Evolutionary conservation across 1,140 invertebrate species (phyloP), one percentile per base, ranked within the genome.

Genomic region (Drosophila ercepeae): DNA sequence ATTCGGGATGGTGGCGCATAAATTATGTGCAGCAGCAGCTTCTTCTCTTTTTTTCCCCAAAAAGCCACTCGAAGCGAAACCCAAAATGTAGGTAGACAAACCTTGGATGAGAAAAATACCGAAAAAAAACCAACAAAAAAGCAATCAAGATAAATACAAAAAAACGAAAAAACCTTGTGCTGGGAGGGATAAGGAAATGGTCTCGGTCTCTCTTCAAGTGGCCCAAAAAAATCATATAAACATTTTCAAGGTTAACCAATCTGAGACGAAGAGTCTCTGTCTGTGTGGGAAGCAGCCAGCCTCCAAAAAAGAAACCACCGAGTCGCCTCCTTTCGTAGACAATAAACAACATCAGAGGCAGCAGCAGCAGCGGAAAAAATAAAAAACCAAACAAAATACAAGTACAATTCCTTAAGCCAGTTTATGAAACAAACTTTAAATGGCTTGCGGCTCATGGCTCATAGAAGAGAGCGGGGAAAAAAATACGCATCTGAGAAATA

Each of bases 11-110:
- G 27, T 48, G 58, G 51, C 59, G 72, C 67, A 79, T 79, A 79
- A 84, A 68, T 84, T 79, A 86, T 86, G 72, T 75, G 32, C 58
- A 57, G 18, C 48, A 19, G 23, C 8, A n/a, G n/a, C n/a, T n/a
- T n/a, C n/a, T n/a, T n/a, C n/a, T n/a, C 16, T 46, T 11, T 39
- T n/a, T 29, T 29, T 29, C 34, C 44, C 75, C 34, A 61, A 57
- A 61, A 67, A 45, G 67, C 48, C 78, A 74, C 73, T 72, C 53
- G 42, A 78, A 51, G 27, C 34, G 36, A 18, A 25, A 36, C 52
- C 19, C 44, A 36, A 48, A 60, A 48, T 18, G 67, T 72, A 71
- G 67, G 69, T 72, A 72, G 67, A 44, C 44, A 50, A 59, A 50
- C 68, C 65, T 70, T 71, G 68, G 27, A 69, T 50, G 36, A 48